Evolutionary conservation across 30 jellyfish, hydroid and myxozoan species (phyloP).

Genomic region (Sanderia malayensis): DNA sequence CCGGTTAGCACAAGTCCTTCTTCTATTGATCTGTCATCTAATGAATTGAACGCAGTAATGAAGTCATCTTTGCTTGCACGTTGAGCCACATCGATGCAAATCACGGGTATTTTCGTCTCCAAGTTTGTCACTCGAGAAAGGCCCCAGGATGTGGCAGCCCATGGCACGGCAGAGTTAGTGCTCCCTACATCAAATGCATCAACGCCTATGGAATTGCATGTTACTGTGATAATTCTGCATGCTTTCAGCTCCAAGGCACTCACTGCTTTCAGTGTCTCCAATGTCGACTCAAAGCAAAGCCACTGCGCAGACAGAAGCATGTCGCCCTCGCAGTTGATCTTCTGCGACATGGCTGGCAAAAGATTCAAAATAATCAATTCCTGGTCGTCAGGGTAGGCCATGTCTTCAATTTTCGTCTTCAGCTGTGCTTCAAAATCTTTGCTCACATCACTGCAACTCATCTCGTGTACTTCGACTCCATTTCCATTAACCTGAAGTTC

Average conservation of each 20-base stretch:
- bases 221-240: constrained; percentile 34
- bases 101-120: constrained; percentile 50
- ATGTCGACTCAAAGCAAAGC: constrained; percentile 61
- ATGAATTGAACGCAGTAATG: constrained; percentile 13
- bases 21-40: constrained; percentile 20
- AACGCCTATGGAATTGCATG: constrained; percentile 17
- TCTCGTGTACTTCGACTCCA: neutral
- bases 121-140: constrained; percentile 51
- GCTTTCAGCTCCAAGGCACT: neutral
- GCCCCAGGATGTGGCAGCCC: constrained; percentile 67
- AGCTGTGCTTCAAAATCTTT: constrained; percentile 11
- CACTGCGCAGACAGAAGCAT: constrained; percentile 41
- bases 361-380: constrained; percentile 37
- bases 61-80: constrained; percentile 35
- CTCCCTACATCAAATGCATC: constrained; percentile 9
- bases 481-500: constrained; percentile 10
- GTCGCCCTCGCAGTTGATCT: neutral
- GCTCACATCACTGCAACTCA: constrained; percentile 15
- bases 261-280: constrained; percentile 32
- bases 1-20: constrained; percentile 40
- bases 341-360: constrained; percentile 31
- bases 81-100: constrained; percentile 29
- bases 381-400: neutral
- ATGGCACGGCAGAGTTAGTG: constrained; percentile 27
- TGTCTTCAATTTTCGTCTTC: neutral